Percentiles rank a stretch among this genome's conserved stretches.
Conservation (phyloP, 2,888 invertebrate genomes). For the Argyra leucocephala region DNA sequence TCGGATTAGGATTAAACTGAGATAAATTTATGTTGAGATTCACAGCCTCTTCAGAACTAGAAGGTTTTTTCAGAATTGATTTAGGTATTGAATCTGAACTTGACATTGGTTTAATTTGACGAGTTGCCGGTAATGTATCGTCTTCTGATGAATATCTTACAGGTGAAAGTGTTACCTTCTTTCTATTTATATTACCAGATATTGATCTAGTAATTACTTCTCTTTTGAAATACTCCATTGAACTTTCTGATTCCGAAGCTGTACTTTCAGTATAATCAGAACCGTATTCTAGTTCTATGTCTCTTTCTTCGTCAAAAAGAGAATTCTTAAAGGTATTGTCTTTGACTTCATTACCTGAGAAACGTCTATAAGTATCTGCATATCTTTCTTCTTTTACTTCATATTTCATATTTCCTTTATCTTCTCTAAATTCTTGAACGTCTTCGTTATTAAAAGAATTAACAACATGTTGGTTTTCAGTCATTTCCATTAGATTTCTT, state of each 20-base stretch:
- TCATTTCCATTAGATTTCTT: not conserved
- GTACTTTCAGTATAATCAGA: slow-evolving; percentile 58
- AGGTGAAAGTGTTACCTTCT: not conserved
- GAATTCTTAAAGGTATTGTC: slow-evolving; percentile 13
- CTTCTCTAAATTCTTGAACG: not conserved
- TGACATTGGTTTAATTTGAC: slow-evolving; percentile 45
- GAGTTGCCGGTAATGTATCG: not conserved
- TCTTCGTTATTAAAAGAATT: not conserved
- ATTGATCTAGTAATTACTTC: slow-evolving; percentile 38
- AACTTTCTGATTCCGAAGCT: slow-evolving; percentile 44
- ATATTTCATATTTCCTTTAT: not conserved
- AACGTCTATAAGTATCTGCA: slow-evolving; percentile 30
- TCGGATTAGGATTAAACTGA: not conserved
- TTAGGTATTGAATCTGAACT: slow-evolving; percentile 67
- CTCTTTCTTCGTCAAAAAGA: slow-evolving; percentile 22
- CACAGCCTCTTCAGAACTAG: slow-evolving; percentile 41
- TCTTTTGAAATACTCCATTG: slow-evolving; percentile 42
- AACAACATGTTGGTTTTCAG: not conserved
- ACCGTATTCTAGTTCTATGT: slow-evolving; percentile 45
- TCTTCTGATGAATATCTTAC: not conserved
- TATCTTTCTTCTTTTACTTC: slow-evolving; percentile 9
- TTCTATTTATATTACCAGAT: slow-evolving; percentile 21
- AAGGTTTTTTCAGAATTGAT: slow-evolving; percentile 61
- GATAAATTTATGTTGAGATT: slow-evolving; percentile 15
- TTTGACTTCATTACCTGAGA: slow-evolving; percentile 32